Percentiles rank a stretch among this genome's conserved stretches.
phyloP scores from a whole-genome alignment of 2,797 vertebrate genomes.

The Bryconaethiops microstoma region DNA sequence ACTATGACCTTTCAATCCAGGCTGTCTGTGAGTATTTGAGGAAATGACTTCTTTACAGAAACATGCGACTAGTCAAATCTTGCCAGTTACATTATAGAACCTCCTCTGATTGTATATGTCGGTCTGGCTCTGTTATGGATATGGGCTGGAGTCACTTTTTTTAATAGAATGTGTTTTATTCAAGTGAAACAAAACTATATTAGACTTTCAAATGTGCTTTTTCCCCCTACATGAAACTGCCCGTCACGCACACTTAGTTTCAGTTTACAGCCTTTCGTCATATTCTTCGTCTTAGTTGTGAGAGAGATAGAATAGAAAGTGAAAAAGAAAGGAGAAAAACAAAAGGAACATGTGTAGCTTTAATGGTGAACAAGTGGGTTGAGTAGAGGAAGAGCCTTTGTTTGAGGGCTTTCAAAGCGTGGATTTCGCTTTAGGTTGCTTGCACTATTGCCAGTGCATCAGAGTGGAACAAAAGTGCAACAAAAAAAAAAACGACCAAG shows the following conservation, averaged over 20 bases:
- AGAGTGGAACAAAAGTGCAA: too few species aligned
- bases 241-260: not conserved
- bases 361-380: not conserved
- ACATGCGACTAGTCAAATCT: too few species aligned
- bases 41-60: too few species aligned
- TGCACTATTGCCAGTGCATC: too few species aligned
- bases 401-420: too few species aligned
- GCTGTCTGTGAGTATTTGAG: too few species aligned
- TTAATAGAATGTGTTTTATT: not conserved
- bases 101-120: too few species aligned
- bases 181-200: not conserved
- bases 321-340: not conserved
- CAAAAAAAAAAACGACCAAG: too few species aligned
- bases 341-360: not conserved
- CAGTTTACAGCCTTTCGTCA: not conserved
- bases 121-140: not conserved
- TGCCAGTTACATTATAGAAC: too few species aligned
- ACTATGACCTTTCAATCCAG: too few species aligned
- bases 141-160: not conserved
- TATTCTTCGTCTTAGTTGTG: not conserved
- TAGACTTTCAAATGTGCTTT: conserved; percentile 5
- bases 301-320: not conserved
- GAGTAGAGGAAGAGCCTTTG: too few species aligned
- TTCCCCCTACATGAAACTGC: not conserved
- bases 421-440: too few species aligned